Conservation (phyloP, 2,113 vertebrate species). For the Pandion haliaetus region DNA sequence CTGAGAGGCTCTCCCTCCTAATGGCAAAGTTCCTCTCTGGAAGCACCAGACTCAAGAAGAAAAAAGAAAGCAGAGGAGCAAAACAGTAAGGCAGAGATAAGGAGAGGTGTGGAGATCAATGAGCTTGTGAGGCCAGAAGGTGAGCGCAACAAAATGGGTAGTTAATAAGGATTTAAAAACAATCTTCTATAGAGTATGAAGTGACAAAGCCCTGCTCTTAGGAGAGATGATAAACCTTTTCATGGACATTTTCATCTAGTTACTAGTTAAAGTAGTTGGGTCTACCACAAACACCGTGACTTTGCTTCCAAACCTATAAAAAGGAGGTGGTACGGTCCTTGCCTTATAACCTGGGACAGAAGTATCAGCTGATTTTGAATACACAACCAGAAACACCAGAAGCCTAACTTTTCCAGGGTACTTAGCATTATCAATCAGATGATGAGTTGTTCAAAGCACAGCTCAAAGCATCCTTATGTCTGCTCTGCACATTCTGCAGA, state of each 20-base stretch:
- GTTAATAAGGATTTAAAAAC: not conserved
- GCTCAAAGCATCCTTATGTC: fast-evolving
- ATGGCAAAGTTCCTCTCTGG: not conserved
- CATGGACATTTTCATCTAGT: not conserved
- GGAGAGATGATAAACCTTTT: not conserved
- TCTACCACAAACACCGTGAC: not conserved
- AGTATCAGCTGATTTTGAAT: not conserved
- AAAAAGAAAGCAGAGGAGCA: not conserved
- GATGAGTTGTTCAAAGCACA: not conserved
- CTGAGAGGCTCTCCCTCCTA: not conserved
- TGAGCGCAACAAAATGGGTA: not conserved
- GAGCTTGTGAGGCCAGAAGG: not conserved
- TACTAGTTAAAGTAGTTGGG: not conserved
- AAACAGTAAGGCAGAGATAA: not conserved
- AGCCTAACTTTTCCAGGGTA: not conserved
- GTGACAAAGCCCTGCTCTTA: not conserved
- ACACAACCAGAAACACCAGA: not conserved
- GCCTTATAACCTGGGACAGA: not conserved
- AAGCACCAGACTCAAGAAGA: not conserved
- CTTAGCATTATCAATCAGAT: not conserved
- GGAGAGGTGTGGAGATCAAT: not conserved
- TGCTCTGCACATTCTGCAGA: not conserved
- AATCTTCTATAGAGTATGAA: not conserved
- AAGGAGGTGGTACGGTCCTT: not conserved
- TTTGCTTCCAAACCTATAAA: not conserved